Evolutionary conservation across 2,797 vertebrate species (phyloP).

Genomic region (Gastrophryne carolinensis): DNA sequence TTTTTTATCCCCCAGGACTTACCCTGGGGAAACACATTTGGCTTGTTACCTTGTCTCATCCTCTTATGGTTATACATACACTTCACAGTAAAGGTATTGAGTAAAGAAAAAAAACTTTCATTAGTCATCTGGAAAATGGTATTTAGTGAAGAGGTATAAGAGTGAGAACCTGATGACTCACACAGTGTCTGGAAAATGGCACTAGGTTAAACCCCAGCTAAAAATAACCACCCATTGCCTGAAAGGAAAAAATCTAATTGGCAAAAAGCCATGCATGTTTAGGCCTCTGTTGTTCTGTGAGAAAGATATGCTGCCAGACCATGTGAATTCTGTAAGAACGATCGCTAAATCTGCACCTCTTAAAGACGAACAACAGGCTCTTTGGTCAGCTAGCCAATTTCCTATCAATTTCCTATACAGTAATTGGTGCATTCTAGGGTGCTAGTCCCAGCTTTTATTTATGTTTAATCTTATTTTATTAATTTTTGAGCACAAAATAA

Average conservation of each 20-base stretch:
- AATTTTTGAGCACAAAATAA: too few species aligned
- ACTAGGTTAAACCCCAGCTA: constrained; percentile 73
- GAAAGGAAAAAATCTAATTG: constrained; percentile 68
- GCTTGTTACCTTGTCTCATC: not conserved
- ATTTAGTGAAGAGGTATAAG: constrained; percentile 59
- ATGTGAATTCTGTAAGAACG: constrained; percentile 41
- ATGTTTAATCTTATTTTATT: too few species aligned
- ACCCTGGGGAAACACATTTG: not conserved
- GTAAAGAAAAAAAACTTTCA: constrained; percentile 54
- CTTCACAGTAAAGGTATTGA: constrained; percentile 5
- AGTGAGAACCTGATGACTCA: constrained; percentile 70
- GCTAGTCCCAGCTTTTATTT: too few species aligned
- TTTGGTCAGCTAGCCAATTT: too few species aligned
- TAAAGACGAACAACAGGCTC: too few species aligned
- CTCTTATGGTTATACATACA: not conserved
- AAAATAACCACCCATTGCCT: constrained; percentile 68
- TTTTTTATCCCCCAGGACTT: not conserved
- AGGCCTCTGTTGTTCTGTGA: constrained; percentile 50
- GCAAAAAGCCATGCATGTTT: constrained; percentile 61
- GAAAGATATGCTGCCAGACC: not conserved
- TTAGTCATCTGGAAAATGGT: not conserved
- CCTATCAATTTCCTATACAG: too few species aligned
- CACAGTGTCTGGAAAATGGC: constrained; percentile 70
- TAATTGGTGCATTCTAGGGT: too few species aligned
- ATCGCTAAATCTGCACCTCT: not conserved